Conservation (phyloP, 1,140 invertebrate species). For the Cherax quadricarinatus region DNA sequence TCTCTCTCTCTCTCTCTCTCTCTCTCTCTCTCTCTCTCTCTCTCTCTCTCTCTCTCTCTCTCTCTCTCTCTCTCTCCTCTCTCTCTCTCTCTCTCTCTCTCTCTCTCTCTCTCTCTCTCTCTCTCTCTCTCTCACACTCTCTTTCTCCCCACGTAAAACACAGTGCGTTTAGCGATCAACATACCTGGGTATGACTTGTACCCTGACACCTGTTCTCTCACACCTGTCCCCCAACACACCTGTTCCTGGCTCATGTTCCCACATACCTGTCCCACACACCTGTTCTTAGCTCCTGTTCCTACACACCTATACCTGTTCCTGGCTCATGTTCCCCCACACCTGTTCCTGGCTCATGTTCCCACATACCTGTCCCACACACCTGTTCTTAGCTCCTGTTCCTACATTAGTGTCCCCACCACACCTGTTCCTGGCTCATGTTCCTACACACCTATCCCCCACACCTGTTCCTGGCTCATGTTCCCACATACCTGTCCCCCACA, state of each 20-base stretch:
- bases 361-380: neutral
- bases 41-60: neutral
- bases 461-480: neutral
- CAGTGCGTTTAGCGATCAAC: too few relatives aligned
- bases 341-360: neutral
- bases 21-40: constrained; percentile 1
- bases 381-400: neutral
- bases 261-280: neutral
- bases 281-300: too few relatives aligned
- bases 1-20: constrained; percentile 12
- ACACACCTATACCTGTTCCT: too few relatives aligned
- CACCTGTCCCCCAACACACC: neutral
- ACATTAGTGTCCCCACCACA: too few relatives aligned
- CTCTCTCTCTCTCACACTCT: neutral
- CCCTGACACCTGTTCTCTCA: neutral
- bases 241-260: too few relatives aligned
- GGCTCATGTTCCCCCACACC: too few relatives aligned
- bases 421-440: neutral
- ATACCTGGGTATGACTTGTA: neutral
- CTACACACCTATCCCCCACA: neutral
- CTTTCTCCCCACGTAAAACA: neutral
- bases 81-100: neutral
- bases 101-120: neutral
- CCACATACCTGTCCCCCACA: too few relatives aligned
- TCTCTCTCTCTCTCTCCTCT: constrained; percentile 12